Percentiles rank a stretch among this genome's conserved stretches.
Conservation (phyloP, 1,140 invertebrate genomes). For the Polyergus mexicanus region DNA sequence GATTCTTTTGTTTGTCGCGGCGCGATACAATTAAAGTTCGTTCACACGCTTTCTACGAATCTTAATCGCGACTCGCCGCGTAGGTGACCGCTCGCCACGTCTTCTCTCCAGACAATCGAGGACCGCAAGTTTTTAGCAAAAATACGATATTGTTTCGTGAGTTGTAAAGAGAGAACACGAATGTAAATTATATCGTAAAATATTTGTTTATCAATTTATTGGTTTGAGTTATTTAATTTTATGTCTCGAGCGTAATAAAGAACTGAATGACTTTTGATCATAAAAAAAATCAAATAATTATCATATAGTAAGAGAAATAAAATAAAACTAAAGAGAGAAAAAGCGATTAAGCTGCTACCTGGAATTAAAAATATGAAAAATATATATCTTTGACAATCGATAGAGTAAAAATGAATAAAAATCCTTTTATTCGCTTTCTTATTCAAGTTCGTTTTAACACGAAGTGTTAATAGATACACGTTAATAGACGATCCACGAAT, state of each 20-base stretch:
- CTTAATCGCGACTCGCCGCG: constrained; percentile 45
- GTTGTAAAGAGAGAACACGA: background rate
- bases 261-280: background rate
- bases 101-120: constrained; percentile 8
- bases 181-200: too few species aligned
- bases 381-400: background rate
- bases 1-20: constrained; percentile 72
- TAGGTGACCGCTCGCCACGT: constrained; percentile 17
- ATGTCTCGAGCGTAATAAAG: background rate
- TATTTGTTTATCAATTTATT: background rate
- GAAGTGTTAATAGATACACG: background rate
- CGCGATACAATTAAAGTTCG: constrained; percentile 76
- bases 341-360: background rate
- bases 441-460: background rate
- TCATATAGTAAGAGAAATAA: too few species aligned
- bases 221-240: background rate
- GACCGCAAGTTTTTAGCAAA: background rate
- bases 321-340: too few species aligned
- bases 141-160: background rate
- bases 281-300: too few species aligned
- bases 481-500: background rate
- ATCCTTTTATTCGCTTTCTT: background rate
- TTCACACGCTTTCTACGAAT: constrained; percentile 76
- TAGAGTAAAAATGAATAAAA: background rate
- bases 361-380: background rate